Percentiles rank a stretch among this genome's conserved stretches.
Evolutionary conservation across 2,888 invertebrate genomes (phyloP).

Genomic region (Coleophora deauratella): DNA sequence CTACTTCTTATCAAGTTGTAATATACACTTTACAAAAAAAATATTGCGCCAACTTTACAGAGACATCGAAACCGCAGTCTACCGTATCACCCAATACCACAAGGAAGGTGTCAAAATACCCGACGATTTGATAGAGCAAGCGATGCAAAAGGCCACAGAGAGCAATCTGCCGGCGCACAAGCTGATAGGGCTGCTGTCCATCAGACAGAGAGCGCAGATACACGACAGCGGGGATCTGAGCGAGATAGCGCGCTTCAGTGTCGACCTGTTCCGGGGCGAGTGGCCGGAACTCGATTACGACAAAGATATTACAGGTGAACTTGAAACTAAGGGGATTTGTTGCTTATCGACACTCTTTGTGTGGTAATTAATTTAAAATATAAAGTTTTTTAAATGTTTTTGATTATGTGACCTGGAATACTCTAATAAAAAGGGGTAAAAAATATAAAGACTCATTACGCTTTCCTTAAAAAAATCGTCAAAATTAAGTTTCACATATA

Average conservation of each 20-base stretch:
- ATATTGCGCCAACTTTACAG: conserved; percentile 22
- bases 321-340: no score
- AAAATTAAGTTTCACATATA: no score
- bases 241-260: conserved; percentile 36
- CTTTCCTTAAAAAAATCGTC: no score
- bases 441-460: no score
- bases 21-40: no score
- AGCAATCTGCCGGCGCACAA: conserved; percentile 39
- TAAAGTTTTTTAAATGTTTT: neutral
- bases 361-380: no score
- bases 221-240: conserved; percentile 29
- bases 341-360: no score
- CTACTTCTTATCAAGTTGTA: no score
- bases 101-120: conserved; percentile 43
- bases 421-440: no score
- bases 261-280: conserved; percentile 38
- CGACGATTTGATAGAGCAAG: conserved; percentile 32
- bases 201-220: conserved; percentile 25
- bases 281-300: conserved; percentile 34
- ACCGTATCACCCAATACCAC: conserved; percentile 40
- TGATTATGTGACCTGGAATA: neutral
- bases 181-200: conserved; percentile 39
- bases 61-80: conserved; percentile 33
- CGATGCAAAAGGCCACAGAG: conserved; percentile 26
- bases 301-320: conserved; percentile 32